phyloP scores from a whole-genome alignment of 2,113 vertebrate species.

The Monopterus albus region DNA sequence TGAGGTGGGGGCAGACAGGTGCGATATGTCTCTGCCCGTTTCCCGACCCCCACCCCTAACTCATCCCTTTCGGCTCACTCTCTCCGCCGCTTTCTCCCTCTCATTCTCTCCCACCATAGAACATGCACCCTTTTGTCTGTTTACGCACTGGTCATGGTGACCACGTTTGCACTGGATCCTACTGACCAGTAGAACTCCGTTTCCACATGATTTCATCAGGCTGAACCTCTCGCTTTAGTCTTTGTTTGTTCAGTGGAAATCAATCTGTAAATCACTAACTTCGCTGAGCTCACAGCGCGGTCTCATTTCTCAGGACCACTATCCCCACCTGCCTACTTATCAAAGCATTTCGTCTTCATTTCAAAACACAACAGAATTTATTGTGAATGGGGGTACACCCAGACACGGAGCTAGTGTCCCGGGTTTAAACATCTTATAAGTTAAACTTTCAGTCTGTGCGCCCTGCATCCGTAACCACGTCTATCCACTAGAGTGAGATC shows the following conservation, averaged over 20 bases:
- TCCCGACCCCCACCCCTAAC: constrained; percentile 14
- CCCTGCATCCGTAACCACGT: background rate
- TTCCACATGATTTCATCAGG: no score
- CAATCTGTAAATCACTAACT: no score
- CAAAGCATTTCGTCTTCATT: background rate
- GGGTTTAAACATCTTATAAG: background rate
- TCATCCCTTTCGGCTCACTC: constrained; percentile 14
- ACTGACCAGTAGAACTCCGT: background rate
- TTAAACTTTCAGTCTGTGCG: constrained; percentile 51
- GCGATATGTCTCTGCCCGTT: constrained; percentile 44
- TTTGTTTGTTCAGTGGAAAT: no score
- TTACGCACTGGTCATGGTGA: constrained; percentile 14
- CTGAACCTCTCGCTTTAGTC: no score
- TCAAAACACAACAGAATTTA: background rate
- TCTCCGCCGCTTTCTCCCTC: background rate
- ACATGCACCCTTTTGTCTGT: constrained; percentile 9
- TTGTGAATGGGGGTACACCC: background rate
- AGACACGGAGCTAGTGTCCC: background rate
- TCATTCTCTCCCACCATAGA: background rate
- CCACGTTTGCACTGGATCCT: background rate
- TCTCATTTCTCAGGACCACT: no score
- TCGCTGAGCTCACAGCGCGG: no score
- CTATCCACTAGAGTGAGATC: background rate
- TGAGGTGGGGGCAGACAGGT: constrained; percentile 48
- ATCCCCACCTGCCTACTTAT: background rate